These are phyloP conservation scores for Solenodon paradoxus DNA, from an alignment of 2,113 vertebrate species.

Conservation along the genomic window DNA sequence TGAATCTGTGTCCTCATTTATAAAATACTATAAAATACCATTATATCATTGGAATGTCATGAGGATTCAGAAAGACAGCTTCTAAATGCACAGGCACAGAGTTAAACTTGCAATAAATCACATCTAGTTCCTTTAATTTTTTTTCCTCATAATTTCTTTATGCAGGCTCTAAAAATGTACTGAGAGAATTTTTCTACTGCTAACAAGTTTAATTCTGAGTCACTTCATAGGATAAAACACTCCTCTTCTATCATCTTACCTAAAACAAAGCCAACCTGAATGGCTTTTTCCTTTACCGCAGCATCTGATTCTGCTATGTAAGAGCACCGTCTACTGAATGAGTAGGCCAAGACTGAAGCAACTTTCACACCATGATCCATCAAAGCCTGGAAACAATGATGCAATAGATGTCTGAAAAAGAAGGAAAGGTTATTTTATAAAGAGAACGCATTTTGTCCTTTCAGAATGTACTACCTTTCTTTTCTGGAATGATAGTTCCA, in stretches of 20 bases:
- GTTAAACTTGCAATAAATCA: not conserved
- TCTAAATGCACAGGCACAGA: not conserved
- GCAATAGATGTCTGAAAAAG: slow-evolving; percentile 92
- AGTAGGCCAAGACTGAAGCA: slow-evolving; percentile 96
- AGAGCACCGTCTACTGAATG: slow-evolving; percentile 97
- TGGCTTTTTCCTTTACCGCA: slow-evolving; percentile 97
- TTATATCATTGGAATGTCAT: not conserved
- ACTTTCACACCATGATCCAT: slow-evolving; percentile 99
- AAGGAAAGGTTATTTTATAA: slow-evolving; percentile 46
- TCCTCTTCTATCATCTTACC: slow-evolving; percentile 81
- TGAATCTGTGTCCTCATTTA: not conserved
- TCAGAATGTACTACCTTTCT: not conserved
- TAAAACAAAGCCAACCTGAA: slow-evolving; percentile 97
- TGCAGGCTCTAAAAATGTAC: not conserved
- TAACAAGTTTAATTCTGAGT: slow-evolving; percentile 7
- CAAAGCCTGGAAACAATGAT: slow-evolving; percentile 98
- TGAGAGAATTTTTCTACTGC: not conserved
- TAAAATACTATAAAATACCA: slow-evolving; percentile 31
- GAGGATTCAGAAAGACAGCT: slow-evolving; percentile 10
- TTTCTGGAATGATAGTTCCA: not conserved
- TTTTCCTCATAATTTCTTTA: not conserved
- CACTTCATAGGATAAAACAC: not conserved
- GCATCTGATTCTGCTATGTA: slow-evolving; percentile 97
- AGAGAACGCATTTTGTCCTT: not conserved
- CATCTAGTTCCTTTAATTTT: not conserved